Percentiles rank a stretch among this genome's conserved stretches.
Conservation (phyloP, 2,888 invertebrate species). For the Nomada flava region DNA sequence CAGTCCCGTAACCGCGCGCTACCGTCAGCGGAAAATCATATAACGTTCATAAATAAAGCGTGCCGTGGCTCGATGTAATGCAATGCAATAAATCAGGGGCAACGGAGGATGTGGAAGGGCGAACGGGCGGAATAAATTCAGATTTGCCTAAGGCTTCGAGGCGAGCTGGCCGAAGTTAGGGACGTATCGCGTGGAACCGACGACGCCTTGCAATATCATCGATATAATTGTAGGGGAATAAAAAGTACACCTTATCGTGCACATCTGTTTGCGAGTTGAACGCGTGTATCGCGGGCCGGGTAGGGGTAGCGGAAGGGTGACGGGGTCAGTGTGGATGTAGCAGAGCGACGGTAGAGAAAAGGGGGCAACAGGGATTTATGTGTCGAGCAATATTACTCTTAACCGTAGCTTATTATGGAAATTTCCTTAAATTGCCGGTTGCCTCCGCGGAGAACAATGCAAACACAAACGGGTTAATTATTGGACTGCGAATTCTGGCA, state of each 20-base stretch:
- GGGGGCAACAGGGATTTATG: conserved; percentile 69
- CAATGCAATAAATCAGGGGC: conserved; percentile 35
- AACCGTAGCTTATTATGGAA: conserved; percentile 76
- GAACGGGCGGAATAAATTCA: conserved; percentile 43
- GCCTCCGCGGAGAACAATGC: conserved; percentile 73
- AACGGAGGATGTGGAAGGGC: background rate
- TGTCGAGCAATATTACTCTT: conserved; percentile 69
- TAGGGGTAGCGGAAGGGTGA: conserved; percentile 3
- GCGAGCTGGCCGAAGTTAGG: conserved; percentile 10
- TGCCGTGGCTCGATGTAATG: conserved; percentile 21
- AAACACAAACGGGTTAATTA: conserved; percentile 79
- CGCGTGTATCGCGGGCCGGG: conserved; percentile 6
- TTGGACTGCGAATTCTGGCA: conserved; percentile 70
- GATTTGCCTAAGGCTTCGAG: conserved; percentile 37
- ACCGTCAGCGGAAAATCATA: conserved; percentile 28
- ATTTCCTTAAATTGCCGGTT: conserved; percentile 75
- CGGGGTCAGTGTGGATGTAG: conserved; percentile 51
- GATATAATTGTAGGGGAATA: conserved; percentile 73
- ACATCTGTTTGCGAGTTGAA: conserved; percentile 51
- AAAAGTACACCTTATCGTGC: conserved; percentile 63
- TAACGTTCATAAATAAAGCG: conserved; percentile 29
- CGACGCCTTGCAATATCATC: conserved; percentile 61
- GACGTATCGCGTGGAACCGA: conserved; percentile 60
- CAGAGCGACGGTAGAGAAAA: conserved; percentile 52
- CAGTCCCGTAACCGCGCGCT: conserved; percentile 7